Conservation (phyloP, 1,140 invertebrate genomes). For the Diuraphis noxia region DNA sequence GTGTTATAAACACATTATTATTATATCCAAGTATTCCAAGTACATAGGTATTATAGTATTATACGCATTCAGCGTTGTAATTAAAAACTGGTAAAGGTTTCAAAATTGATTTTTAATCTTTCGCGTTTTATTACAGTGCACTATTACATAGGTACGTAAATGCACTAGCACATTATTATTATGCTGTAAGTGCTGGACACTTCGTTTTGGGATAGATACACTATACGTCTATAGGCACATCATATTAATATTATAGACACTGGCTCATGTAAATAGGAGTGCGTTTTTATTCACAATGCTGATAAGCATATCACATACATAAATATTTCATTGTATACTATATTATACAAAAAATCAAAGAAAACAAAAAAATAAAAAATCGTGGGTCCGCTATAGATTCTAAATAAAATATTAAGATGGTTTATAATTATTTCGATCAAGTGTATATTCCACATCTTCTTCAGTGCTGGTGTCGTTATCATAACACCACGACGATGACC, state of each 20-base stretch:
- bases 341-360: too few species aligned
- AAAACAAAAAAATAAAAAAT: too few species aligned
- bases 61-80: background rate
- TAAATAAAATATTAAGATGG: background rate
- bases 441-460: background rate
- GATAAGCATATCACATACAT: too few species aligned
- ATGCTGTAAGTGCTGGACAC: background rate
- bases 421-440: background rate
- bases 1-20: background rate
- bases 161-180: background rate
- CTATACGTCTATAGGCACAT: too few species aligned
- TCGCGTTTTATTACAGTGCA: background rate
- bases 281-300: background rate
- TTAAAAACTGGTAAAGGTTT: slow-evolving; percentile 14
- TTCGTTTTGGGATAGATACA: background rate
- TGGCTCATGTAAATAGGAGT: background rate
- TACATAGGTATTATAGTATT: background rate
- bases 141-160: background rate
- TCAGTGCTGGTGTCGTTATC: background rate
- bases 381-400: too few species aligned
- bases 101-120: slow-evolving; percentile 28
- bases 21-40: too few species aligned
- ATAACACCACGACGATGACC: background rate
- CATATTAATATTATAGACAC: background rate
- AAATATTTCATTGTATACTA: too few species aligned